Percentiles rank a stretch among this genome's conserved stretches.
These are phyloP conservation scores for Halesus radiatus DNA, from an alignment of 1,140 invertebrate genomes.

Conservation along the genomic window DNA sequence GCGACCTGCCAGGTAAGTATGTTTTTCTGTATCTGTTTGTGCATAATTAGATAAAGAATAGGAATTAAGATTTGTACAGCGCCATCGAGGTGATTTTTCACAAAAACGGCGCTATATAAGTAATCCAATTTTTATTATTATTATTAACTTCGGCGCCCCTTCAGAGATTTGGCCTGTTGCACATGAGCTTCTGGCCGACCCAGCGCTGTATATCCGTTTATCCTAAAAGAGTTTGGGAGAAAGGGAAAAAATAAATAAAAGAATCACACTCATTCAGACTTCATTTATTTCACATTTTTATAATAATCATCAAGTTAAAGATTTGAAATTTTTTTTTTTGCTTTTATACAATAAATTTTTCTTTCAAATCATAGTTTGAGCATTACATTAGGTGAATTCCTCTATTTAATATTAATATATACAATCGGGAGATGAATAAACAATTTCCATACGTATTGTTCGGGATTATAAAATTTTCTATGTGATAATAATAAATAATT, in stretches of 20 bases:
- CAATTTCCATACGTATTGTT: not conserved
- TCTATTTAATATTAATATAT: constrained; percentile 22
- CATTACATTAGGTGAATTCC: constrained; percentile 26
- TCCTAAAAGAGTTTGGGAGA: not conserved
- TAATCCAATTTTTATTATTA: too few species aligned
- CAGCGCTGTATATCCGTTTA: not conserved
- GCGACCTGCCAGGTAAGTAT: too few species aligned
- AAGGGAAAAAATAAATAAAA: not conserved
- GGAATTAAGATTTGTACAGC: too few species aligned
- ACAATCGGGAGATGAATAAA: constrained; percentile 9
- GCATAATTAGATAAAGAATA: too few species aligned
- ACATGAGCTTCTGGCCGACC: too few species aligned
- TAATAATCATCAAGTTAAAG: constrained; percentile 22
- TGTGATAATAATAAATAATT: too few species aligned
- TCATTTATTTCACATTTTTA: constrained; percentile 26
- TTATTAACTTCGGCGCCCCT: too few species aligned
- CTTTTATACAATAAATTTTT: constrained; percentile 2
- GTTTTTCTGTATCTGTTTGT: too few species aligned
- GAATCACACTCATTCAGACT: constrained; percentile 15
- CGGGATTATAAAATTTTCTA: not conserved
- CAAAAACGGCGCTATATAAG: too few species aligned
- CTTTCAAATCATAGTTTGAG: constrained; percentile 22
- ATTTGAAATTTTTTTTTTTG: constrained; percentile 3
- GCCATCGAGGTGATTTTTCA: too few species aligned
- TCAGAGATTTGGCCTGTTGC: too few species aligned